A percentile compares a stretch with the other conserved stretches of the same genome.
phyloP scores from a whole-genome alignment of 2,888 invertebrate genomes.

The Nudaria mundana region DNA sequence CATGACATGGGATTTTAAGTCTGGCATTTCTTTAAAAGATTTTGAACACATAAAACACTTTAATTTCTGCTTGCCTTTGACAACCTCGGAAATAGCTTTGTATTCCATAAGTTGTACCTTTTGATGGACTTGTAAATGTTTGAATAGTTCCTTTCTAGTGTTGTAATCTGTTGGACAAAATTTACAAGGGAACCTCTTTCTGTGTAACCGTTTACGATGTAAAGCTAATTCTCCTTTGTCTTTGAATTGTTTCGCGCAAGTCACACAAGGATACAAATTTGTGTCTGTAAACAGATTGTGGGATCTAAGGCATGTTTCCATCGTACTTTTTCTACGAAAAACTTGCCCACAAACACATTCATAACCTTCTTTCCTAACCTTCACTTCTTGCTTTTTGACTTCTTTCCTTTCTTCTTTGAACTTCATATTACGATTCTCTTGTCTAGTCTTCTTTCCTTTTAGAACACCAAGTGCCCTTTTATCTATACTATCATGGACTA shows the following conservation, averaged over 20 bases:
- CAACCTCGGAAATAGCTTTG: conserved; percentile 68
- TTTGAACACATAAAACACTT: conserved; percentile 67
- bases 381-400: conserved; percentile 18
- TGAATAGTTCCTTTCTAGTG: conserved; percentile 65
- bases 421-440: conserved; percentile 43
- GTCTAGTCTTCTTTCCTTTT: conserved; percentile 48
- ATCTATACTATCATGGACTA: conserved; percentile 58
- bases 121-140: conserved; percentile 68
- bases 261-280: conserved; percentile 48
- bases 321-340: conserved; percentile 58
- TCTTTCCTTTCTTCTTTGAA: conserved; percentile 15
- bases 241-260: conserved; percentile 59
- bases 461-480: conserved; percentile 50
- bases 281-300: conserved; percentile 50
- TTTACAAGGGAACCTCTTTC: conserved; percentile 68
- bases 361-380: conserved; percentile 52
- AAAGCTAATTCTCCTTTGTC: conserved; percentile 54
- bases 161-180: conserved; percentile 74
- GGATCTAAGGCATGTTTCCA: conserved; percentile 67
- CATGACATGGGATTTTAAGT: conserved; percentile 67
- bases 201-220: conserved; percentile 62
- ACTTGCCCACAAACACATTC: conserved; percentile 64
- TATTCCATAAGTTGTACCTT: conserved; percentile 73
- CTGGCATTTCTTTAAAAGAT: conserved; percentile 54
- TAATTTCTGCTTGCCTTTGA: conserved; percentile 63